Percentiles rank a stretch among this genome's conserved stretches.
Evolutionary conservation across 1,140 invertebrate species (phyloP).

Genomic region (Pogonomyrmex californicus): DNA sequence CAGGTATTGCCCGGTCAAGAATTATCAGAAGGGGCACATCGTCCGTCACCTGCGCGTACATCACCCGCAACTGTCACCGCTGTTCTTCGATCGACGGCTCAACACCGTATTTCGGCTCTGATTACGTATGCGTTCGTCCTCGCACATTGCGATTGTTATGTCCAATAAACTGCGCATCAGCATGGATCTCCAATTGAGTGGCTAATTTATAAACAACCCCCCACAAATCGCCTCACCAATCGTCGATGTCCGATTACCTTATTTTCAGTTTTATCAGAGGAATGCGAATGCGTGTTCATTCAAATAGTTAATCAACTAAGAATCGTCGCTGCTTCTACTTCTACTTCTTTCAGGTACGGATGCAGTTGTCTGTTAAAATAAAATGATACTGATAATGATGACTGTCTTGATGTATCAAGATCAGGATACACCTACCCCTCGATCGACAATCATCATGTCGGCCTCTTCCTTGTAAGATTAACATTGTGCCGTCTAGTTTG

Average conservation of each 20-base stretch:
- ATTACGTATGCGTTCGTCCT: neutral
- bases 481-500: constrained; percentile 6
- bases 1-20: constrained; percentile 80
- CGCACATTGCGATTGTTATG: neutral
- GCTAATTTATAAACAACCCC: constrained; percentile 14
- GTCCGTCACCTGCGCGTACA: constrained; percentile 71
- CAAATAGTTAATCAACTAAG: neutral
- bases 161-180: constrained; percentile 25
- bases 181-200: constrained; percentile 8
- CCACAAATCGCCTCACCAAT: neutral
- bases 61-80: constrained; percentile 65
- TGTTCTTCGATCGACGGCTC: constrained; percentile 67
- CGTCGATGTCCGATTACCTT: neutral
- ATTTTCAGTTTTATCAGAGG: neutral
- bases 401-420: neutral
- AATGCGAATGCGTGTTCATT: constrained; percentile 13
- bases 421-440: neutral
- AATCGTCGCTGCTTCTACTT: neutral
- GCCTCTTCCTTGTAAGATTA: neutral
- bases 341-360: constrained; percentile 3
- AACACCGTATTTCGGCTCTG: constrained; percentile 38
- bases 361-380: neutral
- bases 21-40: constrained; percentile 76
- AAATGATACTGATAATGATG: neutral
- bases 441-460: neutral